Base-by-base conservation (phyloP, 1,140 invertebrate species). In the Drosophila teissieri region DNA sequence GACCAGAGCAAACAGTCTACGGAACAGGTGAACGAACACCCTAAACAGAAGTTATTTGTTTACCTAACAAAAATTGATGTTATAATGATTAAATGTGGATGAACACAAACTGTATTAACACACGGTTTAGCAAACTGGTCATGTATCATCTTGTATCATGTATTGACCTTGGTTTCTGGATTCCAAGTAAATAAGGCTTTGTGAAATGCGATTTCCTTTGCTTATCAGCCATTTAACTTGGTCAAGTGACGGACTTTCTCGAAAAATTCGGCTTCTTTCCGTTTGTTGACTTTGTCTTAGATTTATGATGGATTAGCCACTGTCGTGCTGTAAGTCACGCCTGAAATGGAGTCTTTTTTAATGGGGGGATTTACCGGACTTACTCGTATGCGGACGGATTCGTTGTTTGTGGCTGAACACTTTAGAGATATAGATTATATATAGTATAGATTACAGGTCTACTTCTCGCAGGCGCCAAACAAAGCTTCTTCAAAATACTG, bases 221-320 rank as follows among this genome's bases (percentile, higher is more conserved):
- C 63, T 88, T 83, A 88, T 88, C 83, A 80, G 84, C 48, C 83
- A 77, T 88, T 88, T 63, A 83, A 83, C 83, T 73, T 77, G 72
- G 58, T 64, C 67, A 65, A 56, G 42, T 19, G n/a, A 58, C 40
- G 45, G 34, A 52, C 51, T 53, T 64, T 52, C 72, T 57, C 51
- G 48, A 60, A 31, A 45, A 42, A 24, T 56, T 69, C n/a, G 70
- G 57, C 56, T 24, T 44, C 8, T 42, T 15, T 14, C 40, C 10
- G 10, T 12, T 58, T 65, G 51, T 69, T 67, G 54, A 55, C 62
- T 73, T 69, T 58, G 83, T 42, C 48, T 46, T 68, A 73, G 70
- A 79, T 83, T 88, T 89, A 83, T 75, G 56, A 34, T 36, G 27
- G 61, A 78, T 46, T 73, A 57, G 61, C 22, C 19, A n/a, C 31